These are phyloP conservation scores for Notechis scutatus DNA, from an alignment of 2,113 vertebrate species.

Conservation along the genomic window DNA sequence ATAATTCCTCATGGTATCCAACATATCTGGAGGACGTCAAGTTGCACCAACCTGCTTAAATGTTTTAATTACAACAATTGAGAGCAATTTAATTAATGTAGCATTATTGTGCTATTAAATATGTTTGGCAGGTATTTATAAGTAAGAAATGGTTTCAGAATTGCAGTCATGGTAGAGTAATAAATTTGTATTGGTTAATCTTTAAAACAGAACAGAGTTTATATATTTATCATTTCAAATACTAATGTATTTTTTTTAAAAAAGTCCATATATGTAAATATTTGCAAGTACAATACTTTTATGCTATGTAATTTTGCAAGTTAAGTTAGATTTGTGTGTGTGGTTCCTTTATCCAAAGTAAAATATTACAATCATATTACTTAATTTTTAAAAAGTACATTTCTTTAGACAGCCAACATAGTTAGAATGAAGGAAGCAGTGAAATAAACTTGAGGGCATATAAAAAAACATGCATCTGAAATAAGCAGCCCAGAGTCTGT, in stretches of 20 bases:
- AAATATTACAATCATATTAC: neutral
- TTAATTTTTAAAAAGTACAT: neutral
- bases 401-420: neutral
- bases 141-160: neutral
- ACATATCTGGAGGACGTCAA: neutral
- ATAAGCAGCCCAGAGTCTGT: neutral
- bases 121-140: neutral
- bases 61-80: neutral
- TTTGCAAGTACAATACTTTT: neutral
- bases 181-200: neutral
- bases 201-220: neutral
- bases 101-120: neutral
- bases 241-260: neutral
- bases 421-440: neutral
- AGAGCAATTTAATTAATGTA: neutral
- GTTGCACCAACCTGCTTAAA: neutral
- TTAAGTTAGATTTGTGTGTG: neutral
- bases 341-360: neutral
- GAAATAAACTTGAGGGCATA: neutral
- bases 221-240: neutral
- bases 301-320: neutral
- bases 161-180: neutral
- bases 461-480: neutral
- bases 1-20: neutral
- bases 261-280: neutral